These are phyloP conservation scores for Euthynnus affinis DNA, from an alignment of 2,797 vertebrate genomes.

Conservation along the genomic window DNA sequence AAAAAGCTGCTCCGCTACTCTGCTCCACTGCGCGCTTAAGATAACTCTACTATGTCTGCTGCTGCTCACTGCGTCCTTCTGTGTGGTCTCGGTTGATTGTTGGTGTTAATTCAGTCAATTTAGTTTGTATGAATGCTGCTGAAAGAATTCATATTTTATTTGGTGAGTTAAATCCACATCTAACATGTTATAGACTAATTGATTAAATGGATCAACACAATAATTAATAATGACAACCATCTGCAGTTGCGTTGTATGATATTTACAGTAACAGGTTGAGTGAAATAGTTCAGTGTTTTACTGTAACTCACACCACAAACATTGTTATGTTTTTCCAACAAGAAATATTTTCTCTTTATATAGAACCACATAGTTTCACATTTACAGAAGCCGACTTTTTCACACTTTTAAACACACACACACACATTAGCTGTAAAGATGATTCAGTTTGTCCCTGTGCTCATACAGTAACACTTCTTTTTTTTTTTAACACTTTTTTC, in stretches of 20 bases:
- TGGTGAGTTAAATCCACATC: too few relatives aligned
- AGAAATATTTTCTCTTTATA: constrained; percentile 6
- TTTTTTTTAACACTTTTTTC: constrained; percentile 8
- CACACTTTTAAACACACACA: background rate
- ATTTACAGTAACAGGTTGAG: background rate
- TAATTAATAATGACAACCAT: background rate
- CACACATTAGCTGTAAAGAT: background rate
- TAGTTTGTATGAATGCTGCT: constrained; percentile 1
- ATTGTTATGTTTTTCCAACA: background rate
- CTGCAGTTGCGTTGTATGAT: background rate
- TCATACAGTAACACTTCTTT: constrained; percentile 13
- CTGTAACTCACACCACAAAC: background rate
- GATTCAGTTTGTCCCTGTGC: constrained; percentile 36
- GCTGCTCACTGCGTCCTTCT: constrained; percentile 17
- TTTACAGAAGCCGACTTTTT: background rate
- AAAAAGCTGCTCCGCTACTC: constrained; percentile 31
- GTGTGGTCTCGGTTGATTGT: constrained; percentile 17
- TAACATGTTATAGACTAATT: background rate
- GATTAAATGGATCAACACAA: background rate
- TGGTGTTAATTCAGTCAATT: constrained; percentile 15
- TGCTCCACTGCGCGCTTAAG: constrained; percentile 16
- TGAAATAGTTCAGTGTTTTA: background rate
- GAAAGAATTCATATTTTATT: too few relatives aligned
- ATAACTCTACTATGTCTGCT: constrained; percentile 15
- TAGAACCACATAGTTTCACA: background rate